Evolutionary conservation across 2,797 vertebrate species (phyloP), one percentile per base, ranked within the genome.

Genomic region (Emys orbicularis): DNA sequence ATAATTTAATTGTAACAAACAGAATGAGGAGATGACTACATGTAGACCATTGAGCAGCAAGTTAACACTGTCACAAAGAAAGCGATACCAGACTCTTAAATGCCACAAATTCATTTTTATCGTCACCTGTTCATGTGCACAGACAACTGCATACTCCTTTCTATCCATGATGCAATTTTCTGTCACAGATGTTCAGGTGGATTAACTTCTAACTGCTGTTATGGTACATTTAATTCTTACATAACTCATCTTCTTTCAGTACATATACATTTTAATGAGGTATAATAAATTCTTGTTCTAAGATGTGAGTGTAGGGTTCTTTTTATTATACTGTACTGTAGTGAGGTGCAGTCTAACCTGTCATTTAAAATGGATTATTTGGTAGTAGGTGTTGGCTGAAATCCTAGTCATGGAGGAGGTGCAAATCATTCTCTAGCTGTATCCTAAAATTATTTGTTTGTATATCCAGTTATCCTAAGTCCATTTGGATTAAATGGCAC

Each of bases 401-500:
- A 21, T 84, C 49, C 77, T 23, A 83, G 50, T 50, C 41, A 37
- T 68, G 54, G 19, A n/a, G 7, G 79, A 79, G 31, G 77, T 50
- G 65, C 44, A 12, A 90, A 93, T 79, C 61, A 80, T 6, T 50
- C 86, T 80, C 41, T 82, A n/a, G 41, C 8, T 49, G 1, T 2
- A 2, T 27, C 79, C 76, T 87, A 23, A 44, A 54, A 57, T 1
- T 88, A n/a, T 90, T 65, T 97, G 4, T 97, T 96, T 97, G 31
- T 82, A 53, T 94, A 96, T 97, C 54, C 79, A 99, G 99, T 99
- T 97, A 99, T 99, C 98, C 98, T 99, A 95, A 99, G 99, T 98
- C 99, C 99, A 9, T 99, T 99, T 79, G 99, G 99, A 95, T 97
- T 99, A 97, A 99, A 99, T 95, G 99, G 99, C 87, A 99, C 99